Evolutionary conservation across 1,140 invertebrate species (phyloP), one percentile per base, ranked within the genome.

Genomic region (Vollenhovia emeryi): DNA sequence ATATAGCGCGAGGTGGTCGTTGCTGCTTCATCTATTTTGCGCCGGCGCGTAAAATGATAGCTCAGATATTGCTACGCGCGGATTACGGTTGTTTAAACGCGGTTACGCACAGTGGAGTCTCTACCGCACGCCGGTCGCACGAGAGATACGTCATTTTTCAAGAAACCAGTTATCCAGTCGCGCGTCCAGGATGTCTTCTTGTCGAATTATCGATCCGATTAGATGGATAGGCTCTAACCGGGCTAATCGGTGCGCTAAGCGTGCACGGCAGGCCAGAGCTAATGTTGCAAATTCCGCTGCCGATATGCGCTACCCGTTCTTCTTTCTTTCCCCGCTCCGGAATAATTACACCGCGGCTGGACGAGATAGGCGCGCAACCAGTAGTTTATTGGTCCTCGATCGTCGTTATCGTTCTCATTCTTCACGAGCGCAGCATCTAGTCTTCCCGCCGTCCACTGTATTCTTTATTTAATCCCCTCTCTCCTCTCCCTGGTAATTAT

Each of bases 381-480:
- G 78, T 80, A 82, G 79, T 90, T 83, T 90, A 87, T 90, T 78
- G 82, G 50, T 79, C 36, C 68, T 52, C 75, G 55, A 62, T 64
- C 84, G 66, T 75, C 68, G 80, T 85, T 89, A 89, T 86, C 88
- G 87, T 66, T 80, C 40, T 71, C 85, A 89, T 90, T 89, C 89
- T 89, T 89, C 88, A 87, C 40, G 27, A 48, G 24, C 79, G 27
- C 75, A 55, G 48, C 87, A 84, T 89, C 87, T 89, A 86, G 75
- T 84, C 57, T 84, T 76, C 62, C 84, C 73, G 75, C 50, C 66
- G 62, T 84, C 43, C 73, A n/a, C 57, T 21, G 21, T 80, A 80
- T 80, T 68, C 45, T 69, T 43, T 21, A 24, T 69, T 43, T 21
- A 24, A 64, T 43, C 36, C 36, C 45, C 18, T 21, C 50, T 40